phyloP scores from a whole-genome alignment of 2,113 vertebrate genomes.

The Gobiocypris rarus region DNA sequence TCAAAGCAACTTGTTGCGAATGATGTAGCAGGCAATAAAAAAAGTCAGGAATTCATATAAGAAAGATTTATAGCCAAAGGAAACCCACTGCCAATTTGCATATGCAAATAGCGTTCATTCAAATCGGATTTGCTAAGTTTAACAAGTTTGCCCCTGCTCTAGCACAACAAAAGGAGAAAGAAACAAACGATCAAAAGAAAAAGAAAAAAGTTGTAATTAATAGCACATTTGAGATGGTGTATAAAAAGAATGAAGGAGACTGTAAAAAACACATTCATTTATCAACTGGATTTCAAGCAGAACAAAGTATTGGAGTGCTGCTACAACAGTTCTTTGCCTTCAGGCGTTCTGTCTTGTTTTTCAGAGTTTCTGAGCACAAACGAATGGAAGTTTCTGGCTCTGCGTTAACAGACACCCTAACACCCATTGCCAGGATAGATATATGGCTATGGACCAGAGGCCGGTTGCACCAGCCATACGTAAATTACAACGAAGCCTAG shows the following conservation, averaged over 20 bases:
- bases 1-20: conserved; percentile 30
- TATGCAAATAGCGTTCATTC: conserved; percentile 48
- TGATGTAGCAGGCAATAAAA: conserved; percentile 18
- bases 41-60: conserved; percentile 47
- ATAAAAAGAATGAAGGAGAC: conserved; percentile 26
- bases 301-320: conserved; percentile 12
- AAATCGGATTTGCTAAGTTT: conserved; percentile 45
- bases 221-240: conserved; percentile 24
- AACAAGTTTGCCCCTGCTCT: conserved; percentile 41
- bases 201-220: conserved; percentile 52
- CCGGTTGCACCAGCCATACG: too few relatives aligned
- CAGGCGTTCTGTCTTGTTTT: conserved; percentile 34
- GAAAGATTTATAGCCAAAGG: conserved; percentile 47
- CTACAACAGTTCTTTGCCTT: conserved; percentile 27
- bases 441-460: conserved; percentile 5
- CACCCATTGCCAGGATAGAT: neutral
- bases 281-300: conserved; percentile 44
- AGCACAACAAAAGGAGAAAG: conserved; percentile 14
- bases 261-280: conserved; percentile 46
- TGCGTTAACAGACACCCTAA: neutral
- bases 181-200: conserved; percentile 41
- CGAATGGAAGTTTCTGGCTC: neutral
- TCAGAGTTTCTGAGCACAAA: conserved; percentile 24
- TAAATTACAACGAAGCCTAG: too few relatives aligned
- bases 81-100: conserved; percentile 44